Evolutionary conservation across 92 coral and sea anemone genomes (phyloP).

Genomic region (Epizoanthus scotinus): DNA sequence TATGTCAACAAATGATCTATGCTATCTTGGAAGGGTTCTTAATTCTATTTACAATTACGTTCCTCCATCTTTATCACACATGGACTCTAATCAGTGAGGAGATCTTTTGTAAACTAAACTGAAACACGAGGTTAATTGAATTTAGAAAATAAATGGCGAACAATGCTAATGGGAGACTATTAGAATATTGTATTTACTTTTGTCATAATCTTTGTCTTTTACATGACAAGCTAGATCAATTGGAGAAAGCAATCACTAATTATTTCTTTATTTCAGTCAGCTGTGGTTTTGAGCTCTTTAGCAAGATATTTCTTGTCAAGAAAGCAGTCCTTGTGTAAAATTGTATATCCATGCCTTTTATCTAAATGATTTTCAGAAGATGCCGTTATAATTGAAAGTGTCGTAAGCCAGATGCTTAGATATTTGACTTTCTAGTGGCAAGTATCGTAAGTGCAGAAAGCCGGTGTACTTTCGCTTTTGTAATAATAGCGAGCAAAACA

Average conservation of each 20-base stretch:
- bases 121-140: constrained; percentile 59
- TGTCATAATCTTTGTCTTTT: too few species aligned
- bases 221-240: not conserved
- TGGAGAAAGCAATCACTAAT: not conserved
- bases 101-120: constrained; percentile 44
- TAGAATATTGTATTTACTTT: constrained; percentile 26
- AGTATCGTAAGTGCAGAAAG: not conserved
- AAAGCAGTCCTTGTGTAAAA: too few species aligned
- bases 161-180: constrained; percentile 39
- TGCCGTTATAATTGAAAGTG: too few species aligned
- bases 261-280: not conserved
- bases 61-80: constrained; percentile 5
- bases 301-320: too few species aligned
- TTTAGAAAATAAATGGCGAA: constrained; percentile 53
- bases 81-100: constrained; percentile 11
- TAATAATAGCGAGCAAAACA: not conserved
- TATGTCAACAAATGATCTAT: constrained; percentile 15
- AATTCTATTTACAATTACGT: constrained; percentile 29
- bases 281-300: not conserved
- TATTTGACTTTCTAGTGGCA: not conserved
- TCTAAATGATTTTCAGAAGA: too few species aligned
- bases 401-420: too few species aligned
- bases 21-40: not conserved
- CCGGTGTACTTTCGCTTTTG: constrained; percentile 9
- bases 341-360: too few species aligned